Evolutionary conservation across 2,888 invertebrate genomes (phyloP).

Genomic region (Liodrosophila aerea): DNA sequence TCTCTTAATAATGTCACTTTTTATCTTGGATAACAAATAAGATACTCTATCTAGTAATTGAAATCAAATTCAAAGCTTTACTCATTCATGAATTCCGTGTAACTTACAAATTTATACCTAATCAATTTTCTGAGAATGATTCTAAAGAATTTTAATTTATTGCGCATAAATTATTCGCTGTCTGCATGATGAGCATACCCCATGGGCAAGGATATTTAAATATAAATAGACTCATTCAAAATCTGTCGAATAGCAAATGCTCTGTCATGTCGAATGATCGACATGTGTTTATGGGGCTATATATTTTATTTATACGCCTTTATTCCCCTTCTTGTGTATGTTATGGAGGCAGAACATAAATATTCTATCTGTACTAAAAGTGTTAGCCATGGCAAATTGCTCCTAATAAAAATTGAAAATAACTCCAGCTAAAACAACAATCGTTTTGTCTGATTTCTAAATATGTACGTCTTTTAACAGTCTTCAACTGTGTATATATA

Average conservation of each 20-base stretch:
- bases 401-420: conserved; percentile 36
- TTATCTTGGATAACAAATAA: too few relatives aligned
- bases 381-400: conserved; percentile 33
- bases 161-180: too few relatives aligned
- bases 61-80: too few relatives aligned
- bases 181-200: conserved; percentile 2
- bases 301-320: conserved; percentile 25
- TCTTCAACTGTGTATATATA: not conserved
- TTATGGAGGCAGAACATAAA: conserved; percentile 41
- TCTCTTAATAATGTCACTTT: too few relatives aligned
- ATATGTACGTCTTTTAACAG: not conserved
- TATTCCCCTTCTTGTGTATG: conserved; percentile 28
- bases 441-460: conserved; percentile 12
- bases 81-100: too few relatives aligned
- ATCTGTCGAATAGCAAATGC: conserved; percentile 20
- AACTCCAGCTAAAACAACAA: conserved; percentile 35
- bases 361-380: conserved; percentile 26
- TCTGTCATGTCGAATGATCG: conserved; percentile 38
- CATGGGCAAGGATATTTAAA: not conserved
- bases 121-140: too few relatives aligned
- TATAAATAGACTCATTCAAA: conserved; percentile 8
- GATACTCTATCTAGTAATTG: too few relatives aligned
- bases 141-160: too few relatives aligned
- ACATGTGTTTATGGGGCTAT: conserved; percentile 43
- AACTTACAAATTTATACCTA: too few relatives aligned